A percentile compares a stretch with the other conserved stretches of the same genome.
Evolutionary conservation across 2,888 invertebrate genomes (phyloP).

Genomic region (Lingula anatina): DNA sequence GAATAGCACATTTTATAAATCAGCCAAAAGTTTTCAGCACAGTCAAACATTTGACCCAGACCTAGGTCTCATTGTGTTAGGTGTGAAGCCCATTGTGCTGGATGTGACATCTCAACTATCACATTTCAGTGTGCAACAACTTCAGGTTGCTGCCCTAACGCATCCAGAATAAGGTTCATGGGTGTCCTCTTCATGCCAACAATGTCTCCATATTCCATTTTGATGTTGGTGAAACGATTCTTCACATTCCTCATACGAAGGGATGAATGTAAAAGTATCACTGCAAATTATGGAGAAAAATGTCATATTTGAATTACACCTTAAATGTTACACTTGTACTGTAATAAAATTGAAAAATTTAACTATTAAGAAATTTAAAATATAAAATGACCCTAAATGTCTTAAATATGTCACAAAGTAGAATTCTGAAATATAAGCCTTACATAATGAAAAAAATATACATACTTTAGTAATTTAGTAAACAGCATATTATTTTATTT

Average conservation of each 20-base stretch:
- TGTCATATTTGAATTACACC: background rate
- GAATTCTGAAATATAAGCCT: too few species aligned
- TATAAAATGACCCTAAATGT: background rate
- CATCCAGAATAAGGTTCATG: constrained; percentile 72
- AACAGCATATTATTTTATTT: too few species aligned
- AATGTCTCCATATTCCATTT: constrained; percentile 68
- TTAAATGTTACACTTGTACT: background rate
- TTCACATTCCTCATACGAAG: constrained; percentile 70
- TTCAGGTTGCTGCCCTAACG: constrained; percentile 64
- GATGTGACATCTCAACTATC: too few species aligned
- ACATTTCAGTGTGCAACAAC: too few species aligned
- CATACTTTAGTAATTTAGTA: too few species aligned
- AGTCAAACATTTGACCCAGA: too few species aligned
- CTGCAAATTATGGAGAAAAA: constrained; percentile 54
- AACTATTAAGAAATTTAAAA: background rate
- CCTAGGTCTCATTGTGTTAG: too few species aligned
- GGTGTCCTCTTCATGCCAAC: constrained; percentile 67
- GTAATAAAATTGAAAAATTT: background rate
- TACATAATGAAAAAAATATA: constrained; percentile 1
- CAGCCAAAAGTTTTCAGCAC: too few species aligned
- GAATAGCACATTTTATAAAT: too few species aligned
- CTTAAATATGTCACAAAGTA: background rate
- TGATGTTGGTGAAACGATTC: constrained; percentile 72
- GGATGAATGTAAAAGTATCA: constrained; percentile 72
- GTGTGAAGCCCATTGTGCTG: too few species aligned